Evolutionary conservation across 2,888 invertebrate species (phyloP).

Genomic region (Stenotaenia linearis): DNA sequence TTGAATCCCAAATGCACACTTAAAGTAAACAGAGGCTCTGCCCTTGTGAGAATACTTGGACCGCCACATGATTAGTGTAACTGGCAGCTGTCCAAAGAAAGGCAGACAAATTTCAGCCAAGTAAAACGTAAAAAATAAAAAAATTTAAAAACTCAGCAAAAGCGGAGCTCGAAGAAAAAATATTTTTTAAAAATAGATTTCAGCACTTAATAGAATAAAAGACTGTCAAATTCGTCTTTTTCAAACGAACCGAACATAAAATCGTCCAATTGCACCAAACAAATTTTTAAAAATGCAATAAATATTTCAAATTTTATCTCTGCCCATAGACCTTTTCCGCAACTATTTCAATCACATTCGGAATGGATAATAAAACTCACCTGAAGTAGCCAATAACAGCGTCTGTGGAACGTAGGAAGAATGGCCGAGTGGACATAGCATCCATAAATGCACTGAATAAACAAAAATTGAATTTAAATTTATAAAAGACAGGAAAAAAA

Average conservation of each 20-base stretch:
- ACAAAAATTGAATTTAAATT: too few species aligned
- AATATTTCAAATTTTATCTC: background rate
- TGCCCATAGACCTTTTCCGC: background rate
- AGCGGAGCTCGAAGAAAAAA: background rate
- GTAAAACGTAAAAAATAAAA: background rate
- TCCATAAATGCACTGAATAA: conserved; percentile 83
- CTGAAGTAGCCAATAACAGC: conserved; percentile 97
- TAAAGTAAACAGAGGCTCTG: background rate
- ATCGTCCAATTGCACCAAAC: background rate
- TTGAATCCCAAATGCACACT: background rate
- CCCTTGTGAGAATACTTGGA: background rate
- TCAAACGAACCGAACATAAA: background rate
- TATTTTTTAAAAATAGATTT: background rate
- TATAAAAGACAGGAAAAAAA: too few species aligned
- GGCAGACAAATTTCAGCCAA: background rate
- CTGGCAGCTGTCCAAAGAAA: background rate
- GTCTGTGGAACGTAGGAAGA: conserved; percentile 93
- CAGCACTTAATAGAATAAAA: background rate
- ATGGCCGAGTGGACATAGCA: conserved; percentile 99
- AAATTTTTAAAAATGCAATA: background rate
- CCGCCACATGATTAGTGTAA: background rate
- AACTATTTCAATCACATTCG: background rate
- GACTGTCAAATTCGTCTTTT: background rate
- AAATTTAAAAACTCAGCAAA: background rate
- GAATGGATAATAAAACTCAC: conserved; percentile 52